Conservation (phyloP, 2,888 invertebrate genomes). For the Encarsia formosa region DNA sequence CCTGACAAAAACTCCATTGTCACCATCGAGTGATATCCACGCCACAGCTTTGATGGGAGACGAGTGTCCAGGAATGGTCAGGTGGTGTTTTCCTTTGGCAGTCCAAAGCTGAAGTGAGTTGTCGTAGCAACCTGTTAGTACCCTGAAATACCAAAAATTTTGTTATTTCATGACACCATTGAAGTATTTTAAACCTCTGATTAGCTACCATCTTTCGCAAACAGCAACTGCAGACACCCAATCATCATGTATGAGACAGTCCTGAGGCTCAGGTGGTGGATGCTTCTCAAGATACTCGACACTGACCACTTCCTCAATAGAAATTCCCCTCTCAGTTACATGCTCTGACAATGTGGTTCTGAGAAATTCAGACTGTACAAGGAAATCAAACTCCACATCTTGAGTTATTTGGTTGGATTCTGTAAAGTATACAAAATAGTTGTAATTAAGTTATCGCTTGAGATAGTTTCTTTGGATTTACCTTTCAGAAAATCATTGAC, state of each 20-base stretch:
- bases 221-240: conserved; percentile 91
- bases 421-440: conserved; percentile 22
- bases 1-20: conserved; percentile 68
- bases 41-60: conserved; percentile 83
- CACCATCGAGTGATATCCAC: conserved; percentile 72
- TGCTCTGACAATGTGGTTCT: conserved; percentile 69
- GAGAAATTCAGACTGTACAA: conserved; percentile 79
- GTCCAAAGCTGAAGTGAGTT: conserved; percentile 89
- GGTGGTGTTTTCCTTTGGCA: conserved; percentile 74
- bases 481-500: conserved; percentile 74
- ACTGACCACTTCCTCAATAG: conserved; percentile 79
- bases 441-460: neutral
- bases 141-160: conserved; percentile 58
- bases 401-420: conserved; percentile 40
- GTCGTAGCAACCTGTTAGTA: conserved; percentile 90
- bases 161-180: neutral
- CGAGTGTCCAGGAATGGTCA: conserved; percentile 81
- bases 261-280: conserved; percentile 88
- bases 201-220: conserved; percentile 65
- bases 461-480: conserved; percentile 31
- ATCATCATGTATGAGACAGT: conserved; percentile 91
- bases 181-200: neutral
- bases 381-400: conserved; percentile 78
- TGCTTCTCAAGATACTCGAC: conserved; percentile 89
- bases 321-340: conserved; percentile 69